Base-by-base conservation (phyloP, 2,888 invertebrate species). In the Dioctria linearis region DNA sequence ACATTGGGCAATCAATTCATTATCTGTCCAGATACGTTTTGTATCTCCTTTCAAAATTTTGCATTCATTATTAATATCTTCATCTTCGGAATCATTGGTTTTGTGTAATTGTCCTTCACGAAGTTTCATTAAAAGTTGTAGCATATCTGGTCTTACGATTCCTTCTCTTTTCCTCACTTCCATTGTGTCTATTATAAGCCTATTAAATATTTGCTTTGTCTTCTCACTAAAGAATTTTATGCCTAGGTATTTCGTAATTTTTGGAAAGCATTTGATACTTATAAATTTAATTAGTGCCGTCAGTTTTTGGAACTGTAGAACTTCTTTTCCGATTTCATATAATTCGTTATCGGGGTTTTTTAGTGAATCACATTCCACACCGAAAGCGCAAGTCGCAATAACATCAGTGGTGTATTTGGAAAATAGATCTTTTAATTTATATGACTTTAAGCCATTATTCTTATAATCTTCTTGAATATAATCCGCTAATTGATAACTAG, bases 281-380 rank as follows among this genome's bases (percentile, higher is more conserved):
- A 85, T 46, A 5, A 84, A 79, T 54, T 82, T 84, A 3, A 85
- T 49, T 8, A 49, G 4, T 42, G 5, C 42, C 4, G 11, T 51
- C 4, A 75, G 75, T 39, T 43, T 66, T 37, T 79, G 84, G 57
- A 90, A 88, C 8, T 86, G 85, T 1, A 90, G 87, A 2, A 88
- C 85, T 3, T 84, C 83, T 81, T 88, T 88, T 4, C 90, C 90
- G 86, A 87, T 89, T n/a, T 83, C 65, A 82, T 89, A 91, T 84
- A 91, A 91, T 42, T 89, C 84, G 81, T 91, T 91, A 40, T 90
- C 83, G 39, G 85, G 86, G 0, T 91, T 87, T 3, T 85, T 84
- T 3, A 90, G 85, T 0, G 91, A 91, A 85, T 91, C 25, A 25
- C 25, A 25, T 25, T 25, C 25, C 25, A 25, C 25, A 25, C 25